phyloP scores from a whole-genome alignment of 2,888 invertebrate species.

The Halictus ligatus region DNA sequence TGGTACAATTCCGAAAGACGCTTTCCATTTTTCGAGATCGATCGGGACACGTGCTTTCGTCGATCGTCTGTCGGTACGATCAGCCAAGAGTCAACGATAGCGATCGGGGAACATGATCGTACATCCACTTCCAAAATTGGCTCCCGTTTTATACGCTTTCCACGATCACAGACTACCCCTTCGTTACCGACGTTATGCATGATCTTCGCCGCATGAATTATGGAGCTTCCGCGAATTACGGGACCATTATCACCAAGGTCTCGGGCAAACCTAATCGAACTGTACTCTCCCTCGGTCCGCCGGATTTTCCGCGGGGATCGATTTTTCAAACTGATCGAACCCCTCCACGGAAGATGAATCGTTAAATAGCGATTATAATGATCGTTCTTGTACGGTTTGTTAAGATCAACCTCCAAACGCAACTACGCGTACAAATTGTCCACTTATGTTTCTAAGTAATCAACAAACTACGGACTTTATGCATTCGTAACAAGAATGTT shows the following conservation, averaged over 20 bases:
- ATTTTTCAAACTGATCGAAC: background rate
- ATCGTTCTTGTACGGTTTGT: too few species aligned
- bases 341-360: background rate
- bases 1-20: conserved; percentile 21
- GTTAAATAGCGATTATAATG: too few species aligned
- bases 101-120: conserved; percentile 24
- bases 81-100: conserved; percentile 34
- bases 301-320: background rate
- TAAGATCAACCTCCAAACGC: too few species aligned
- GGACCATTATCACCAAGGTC: conserved; percentile 63
- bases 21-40: background rate
- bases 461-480: too few species aligned
- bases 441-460: too few species aligned
- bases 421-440: too few species aligned
- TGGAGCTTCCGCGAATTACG: conserved; percentile 64
- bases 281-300: conserved; percentile 39
- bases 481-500: too few species aligned
- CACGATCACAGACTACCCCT: conserved; percentile 39
- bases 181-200: conserved; percentile 49
- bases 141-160: conserved; percentile 3
- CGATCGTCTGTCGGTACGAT: too few species aligned
- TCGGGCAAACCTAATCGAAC: conserved; percentile 53
- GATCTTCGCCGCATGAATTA: conserved; percentile 61
- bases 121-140: background rate
- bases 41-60: background rate